Conservation (phyloP, 1,140 invertebrate species). For the Drosophila melanica region DNA sequence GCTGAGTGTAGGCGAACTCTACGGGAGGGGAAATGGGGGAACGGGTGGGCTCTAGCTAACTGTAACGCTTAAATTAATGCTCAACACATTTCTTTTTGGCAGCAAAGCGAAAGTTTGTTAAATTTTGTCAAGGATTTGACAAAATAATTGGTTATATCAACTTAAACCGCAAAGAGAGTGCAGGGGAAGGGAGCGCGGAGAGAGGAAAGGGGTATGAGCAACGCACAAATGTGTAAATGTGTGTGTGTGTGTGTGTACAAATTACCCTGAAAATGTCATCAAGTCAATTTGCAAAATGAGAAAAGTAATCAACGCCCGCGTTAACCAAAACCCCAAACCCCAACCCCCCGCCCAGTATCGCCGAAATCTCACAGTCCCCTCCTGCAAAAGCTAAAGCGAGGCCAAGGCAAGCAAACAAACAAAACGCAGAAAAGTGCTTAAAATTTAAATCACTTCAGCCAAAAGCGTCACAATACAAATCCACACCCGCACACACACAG, state of each 20-base stretch:
- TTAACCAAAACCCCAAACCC: slow-evolving; percentile 10
- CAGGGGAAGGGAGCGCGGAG: not conserved
- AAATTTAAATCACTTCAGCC: slow-evolving; percentile 79
- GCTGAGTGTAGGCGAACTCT: too few species aligned
- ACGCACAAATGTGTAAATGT: not conserved
- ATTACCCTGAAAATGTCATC: slow-evolving; percentile 78
- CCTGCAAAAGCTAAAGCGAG: not conserved
- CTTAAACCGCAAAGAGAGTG: slow-evolving; percentile 13
- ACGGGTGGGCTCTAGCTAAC: slow-evolving; percentile 25
- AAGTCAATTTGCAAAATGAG: slow-evolving; percentile 80
- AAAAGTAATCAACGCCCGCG: slow-evolving; percentile 72
- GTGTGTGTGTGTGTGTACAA: slow-evolving; percentile 49
- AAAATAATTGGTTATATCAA: slow-evolving; percentile 69
- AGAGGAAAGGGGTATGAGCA: not conserved
- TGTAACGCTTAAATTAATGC: slow-evolving; percentile 75
- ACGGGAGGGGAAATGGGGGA: not conserved
- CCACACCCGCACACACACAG: slow-evolving; percentile 34
- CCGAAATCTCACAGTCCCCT: not conserved
- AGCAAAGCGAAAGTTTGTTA: slow-evolving; percentile 29
- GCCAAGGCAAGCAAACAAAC: slow-evolving; percentile 38
- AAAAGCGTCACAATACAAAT: slow-evolving; percentile 62
- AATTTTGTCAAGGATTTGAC: slow-evolving; percentile 37
- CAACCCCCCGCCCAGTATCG: not conserved
- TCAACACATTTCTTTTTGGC: slow-evolving; percentile 51
- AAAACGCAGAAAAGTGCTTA: slow-evolving; percentile 73